A percentile compares a stretch with the other conserved stretches of the same genome.
Conservation (phyloP, 2,113 vertebrate species). For the Corythornis madagascariensis region DNA sequence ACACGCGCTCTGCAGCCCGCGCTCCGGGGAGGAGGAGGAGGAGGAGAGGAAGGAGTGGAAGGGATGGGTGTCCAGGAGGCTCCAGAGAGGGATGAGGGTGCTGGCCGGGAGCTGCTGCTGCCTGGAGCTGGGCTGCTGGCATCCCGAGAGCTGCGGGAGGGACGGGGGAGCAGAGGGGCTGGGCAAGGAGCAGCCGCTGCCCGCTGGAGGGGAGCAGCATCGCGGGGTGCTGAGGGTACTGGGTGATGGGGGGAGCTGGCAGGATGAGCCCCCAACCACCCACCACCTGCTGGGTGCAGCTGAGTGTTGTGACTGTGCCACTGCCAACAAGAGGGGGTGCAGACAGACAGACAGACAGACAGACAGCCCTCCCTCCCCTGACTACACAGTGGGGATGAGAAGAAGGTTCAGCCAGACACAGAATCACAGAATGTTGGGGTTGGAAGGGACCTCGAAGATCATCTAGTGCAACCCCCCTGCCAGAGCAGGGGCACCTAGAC, state of each 20-base stretch:
- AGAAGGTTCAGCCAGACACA: fast-evolving
- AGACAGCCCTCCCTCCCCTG: background rate
- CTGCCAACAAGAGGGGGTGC: fast-evolving
- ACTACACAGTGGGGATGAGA: background rate
- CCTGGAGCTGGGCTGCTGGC: background rate
- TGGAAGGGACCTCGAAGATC: no score
- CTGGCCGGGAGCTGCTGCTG: background rate
- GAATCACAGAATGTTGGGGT: no score
- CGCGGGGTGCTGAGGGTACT: background rate
- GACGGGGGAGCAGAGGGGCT: background rate
- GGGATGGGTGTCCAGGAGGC: background rate
- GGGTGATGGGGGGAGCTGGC: background rate
- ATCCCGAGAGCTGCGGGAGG: fast-evolving
- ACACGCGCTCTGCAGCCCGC: constrained; percentile 63
- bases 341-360: background rate
- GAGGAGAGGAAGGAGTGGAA: constrained; percentile 14
- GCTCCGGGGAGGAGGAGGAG: constrained; percentile 25
- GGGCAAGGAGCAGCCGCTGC: background rate
- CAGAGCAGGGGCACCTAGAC: no score
- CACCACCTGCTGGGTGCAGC: fast-evolving
- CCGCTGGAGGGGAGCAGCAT: fast-evolving
- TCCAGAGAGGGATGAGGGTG: background rate
- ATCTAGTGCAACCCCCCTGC: no score
- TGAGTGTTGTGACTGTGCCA: background rate
- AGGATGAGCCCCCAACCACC: background rate